These are phyloP conservation scores for Macrostomum lignano DNA, from an alignment of 1,140 invertebrate species.

Conservation along the genomic window DNA sequence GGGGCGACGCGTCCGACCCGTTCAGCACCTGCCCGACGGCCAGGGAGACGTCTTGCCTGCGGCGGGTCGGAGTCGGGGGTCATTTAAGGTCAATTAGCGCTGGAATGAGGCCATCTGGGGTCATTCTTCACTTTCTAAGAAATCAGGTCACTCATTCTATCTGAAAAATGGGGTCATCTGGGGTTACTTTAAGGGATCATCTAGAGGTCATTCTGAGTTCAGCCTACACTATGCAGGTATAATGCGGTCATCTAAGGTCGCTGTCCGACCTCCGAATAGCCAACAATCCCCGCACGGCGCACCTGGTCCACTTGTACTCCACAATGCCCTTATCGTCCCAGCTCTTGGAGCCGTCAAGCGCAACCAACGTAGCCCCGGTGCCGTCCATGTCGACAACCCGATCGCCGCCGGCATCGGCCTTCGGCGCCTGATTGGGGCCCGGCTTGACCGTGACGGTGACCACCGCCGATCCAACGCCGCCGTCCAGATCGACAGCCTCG, in stretches of 20 bases:
- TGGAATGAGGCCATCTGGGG: background rate
- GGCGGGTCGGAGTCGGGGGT: background rate
- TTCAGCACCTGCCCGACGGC: constrained; percentile 17
- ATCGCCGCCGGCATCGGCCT: constrained; percentile 57
- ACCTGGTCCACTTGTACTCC: constrained; percentile 51
- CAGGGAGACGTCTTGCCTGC: background rate
- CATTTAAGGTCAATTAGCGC: background rate
- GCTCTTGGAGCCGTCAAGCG: constrained; percentile 53
- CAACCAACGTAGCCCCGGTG: constrained; percentile 41
- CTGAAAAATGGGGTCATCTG: too few relatives aligned
- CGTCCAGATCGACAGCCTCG: too few relatives aligned
- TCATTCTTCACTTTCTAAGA: background rate
- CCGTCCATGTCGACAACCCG: constrained; percentile 12
- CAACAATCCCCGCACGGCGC: constrained; percentile 42
- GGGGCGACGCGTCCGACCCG: constrained; percentile 15
- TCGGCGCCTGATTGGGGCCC: constrained; percentile 61
- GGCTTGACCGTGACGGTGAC: too few relatives aligned
- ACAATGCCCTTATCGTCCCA: constrained; percentile 57
- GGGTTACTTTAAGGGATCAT: too few relatives aligned
- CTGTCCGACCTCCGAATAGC: constrained; percentile 35
- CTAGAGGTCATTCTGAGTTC: too few relatives aligned
- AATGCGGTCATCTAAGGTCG: too few relatives aligned
- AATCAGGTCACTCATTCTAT: background rate
- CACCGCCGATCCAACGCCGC: too few relatives aligned
- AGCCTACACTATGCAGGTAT: too few relatives aligned